Base-by-base conservation (phyloP, 2,113 vertebrate genomes). In the Sinocyclocheilus anophthalmus region DNA sequence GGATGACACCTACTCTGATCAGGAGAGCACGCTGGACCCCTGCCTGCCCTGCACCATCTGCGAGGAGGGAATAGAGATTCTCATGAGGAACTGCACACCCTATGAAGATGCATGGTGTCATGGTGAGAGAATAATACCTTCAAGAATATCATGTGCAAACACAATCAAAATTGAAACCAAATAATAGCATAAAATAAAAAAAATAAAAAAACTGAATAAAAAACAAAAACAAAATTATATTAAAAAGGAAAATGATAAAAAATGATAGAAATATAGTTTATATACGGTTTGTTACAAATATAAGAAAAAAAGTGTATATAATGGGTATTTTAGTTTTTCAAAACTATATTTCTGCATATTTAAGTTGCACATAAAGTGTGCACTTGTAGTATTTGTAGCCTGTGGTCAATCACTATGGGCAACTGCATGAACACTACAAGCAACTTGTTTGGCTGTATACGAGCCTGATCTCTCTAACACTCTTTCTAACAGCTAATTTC, bases 41-140 rank as follows among this genome's bases (percentile, higher is more conserved):
- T 99, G 98, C 89, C 93, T 99, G 92, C 98, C 98, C 84, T 99
- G 98, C 94, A 96, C 96, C 7, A 93, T 96, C 87, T 99, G 98
- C 0, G 97, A 99, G 24, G 97, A 98, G 20, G 94, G 95, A 0
- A 95, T 93, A n/a, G 94, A 96, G 91, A 87, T 83, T 22, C 82
- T 95, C 88, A 61, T 93, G 76, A 94, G 94, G 11, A 18, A 1
- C 39, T 99, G 98, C 92, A 95, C 96, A 0, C 85, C 95, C 1
- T 26, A 6, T 79, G 93, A 90, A 0, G 98, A 99, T 1, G 93
- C 97, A 0, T 85, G 95, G 53, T 99, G 98, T 86, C 93, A 94
- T 45, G 95, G 97, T 98, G 92, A 96, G 92, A 16, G 45, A 77
- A 55, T 33, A 30, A 53, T 33, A 55, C 48, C 7, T 4, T 30